phyloP scores from a whole-genome alignment of 2,888 invertebrate genomes.

The Xestia c-nigrum region DNA sequence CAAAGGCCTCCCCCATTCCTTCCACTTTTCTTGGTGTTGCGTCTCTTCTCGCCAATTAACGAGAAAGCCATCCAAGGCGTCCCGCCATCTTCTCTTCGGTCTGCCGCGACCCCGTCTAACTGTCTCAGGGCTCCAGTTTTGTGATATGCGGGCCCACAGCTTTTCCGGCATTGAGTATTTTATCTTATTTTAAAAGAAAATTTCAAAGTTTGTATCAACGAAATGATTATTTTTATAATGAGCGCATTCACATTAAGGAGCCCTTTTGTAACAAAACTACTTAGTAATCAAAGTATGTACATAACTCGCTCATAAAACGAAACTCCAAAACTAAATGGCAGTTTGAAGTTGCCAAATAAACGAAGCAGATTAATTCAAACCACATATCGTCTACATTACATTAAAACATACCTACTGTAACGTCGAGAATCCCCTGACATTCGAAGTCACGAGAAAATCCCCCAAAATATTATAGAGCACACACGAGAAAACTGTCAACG shows the following conservation, averaged over 20 bases:
- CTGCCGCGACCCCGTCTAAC: too few relatives aligned
- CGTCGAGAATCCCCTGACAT: constrained; percentile 21
- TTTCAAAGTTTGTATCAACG: neutral
- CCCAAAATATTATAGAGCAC: constrained; percentile 55
- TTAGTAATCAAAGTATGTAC: neutral
- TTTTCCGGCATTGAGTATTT: too few relatives aligned
- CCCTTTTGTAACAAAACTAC: too few relatives aligned
- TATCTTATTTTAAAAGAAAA: neutral
- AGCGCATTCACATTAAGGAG: neutral
- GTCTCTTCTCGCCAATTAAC: too few relatives aligned
- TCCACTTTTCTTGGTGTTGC: too few relatives aligned
- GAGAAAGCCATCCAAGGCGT: too few relatives aligned
- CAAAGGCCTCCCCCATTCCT: too few relatives aligned
- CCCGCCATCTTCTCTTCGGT: too few relatives aligned
- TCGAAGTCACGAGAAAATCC: constrained; percentile 36
- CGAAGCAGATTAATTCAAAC: constrained; percentile 44
- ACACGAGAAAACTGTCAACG: constrained; percentile 58
- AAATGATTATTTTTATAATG: too few relatives aligned
- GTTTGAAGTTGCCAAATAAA: constrained; percentile 23
- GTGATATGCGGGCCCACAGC: too few relatives aligned
- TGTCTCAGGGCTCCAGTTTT: too few relatives aligned
- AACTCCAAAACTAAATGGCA: constrained; percentile 19
- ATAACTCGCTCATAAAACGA: neutral
- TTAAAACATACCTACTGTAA: constrained; percentile 37
- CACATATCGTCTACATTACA: constrained; percentile 37